Evolutionary conservation across 2,113 vertebrate genomes (phyloP).

Genomic region (Suncus etruscus): DNA sequence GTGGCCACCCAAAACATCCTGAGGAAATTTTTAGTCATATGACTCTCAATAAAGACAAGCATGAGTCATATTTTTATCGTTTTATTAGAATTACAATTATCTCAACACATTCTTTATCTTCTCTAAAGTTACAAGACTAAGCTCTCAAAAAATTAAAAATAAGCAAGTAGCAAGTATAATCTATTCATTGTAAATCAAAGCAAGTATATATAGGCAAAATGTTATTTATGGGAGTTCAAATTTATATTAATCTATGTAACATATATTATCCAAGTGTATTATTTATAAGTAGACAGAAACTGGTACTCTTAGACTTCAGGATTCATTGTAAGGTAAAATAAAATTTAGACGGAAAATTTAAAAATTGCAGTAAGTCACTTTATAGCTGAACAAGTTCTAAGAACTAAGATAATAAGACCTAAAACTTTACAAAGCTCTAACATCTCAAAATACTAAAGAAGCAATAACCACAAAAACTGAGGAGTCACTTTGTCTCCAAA

Average conservation of each 20-base stretch:
- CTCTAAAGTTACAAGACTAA: background rate
- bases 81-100: background rate
- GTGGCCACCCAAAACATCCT: too few species aligned
- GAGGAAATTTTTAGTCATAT: background rate
- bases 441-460: conserved; percentile 59
- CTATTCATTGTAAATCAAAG: background rate
- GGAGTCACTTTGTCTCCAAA: conserved; percentile 66
- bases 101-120: background rate
- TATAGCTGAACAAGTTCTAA: conserved; percentile 26
- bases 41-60: conserved; percentile 5
- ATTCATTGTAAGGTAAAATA: background rate
- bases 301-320: background rate
- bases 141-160: background rate
- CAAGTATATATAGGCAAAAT: background rate
- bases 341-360: background rate
- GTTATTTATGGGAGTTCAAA: background rate
- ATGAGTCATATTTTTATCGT: background rate
- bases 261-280: background rate
- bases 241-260: background rate
- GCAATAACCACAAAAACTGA: conserved; percentile 56
- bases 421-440: conserved; percentile 10
- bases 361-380: background rate
- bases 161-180: background rate
- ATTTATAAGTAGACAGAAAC: background rate
- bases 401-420: conserved; percentile 24